phyloP scores from a whole-genome alignment of 2,797 vertebrate species.

The Betta splendens region DNA sequence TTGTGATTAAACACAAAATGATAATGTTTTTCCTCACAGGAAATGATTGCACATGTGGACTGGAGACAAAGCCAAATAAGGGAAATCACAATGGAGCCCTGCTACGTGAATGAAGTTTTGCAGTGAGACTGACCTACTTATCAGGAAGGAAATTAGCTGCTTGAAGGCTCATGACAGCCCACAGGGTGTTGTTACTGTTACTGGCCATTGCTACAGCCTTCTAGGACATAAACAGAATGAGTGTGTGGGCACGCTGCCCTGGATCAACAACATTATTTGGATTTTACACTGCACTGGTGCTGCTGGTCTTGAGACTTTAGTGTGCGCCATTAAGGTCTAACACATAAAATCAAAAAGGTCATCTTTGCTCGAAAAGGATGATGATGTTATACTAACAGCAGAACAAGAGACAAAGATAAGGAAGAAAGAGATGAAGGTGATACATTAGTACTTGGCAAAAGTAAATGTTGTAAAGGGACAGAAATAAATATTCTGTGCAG shows the following conservation, averaged over 20 bases:
- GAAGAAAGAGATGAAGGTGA: conserved; percentile 13
- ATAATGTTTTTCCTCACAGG: conserved; percentile 25
- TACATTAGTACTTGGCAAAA: conserved; percentile 13
- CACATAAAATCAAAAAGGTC: conserved; percentile 81
- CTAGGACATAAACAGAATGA: conserved; percentile 36
- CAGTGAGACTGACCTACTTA: conserved; percentile 10
- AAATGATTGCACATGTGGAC: conserved; percentile 32
- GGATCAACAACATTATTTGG: conserved; percentile 70
- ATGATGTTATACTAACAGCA: conserved; percentile 57
- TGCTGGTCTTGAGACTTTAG: conserved; percentile 76
- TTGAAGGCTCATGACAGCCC: conserved; percentile 4
- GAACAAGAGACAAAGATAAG: conserved; percentile 42
- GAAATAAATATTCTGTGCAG: background rate
- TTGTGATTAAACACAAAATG: conserved; percentile 30
- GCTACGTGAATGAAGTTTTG: conserved; percentile 8
- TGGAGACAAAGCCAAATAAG: conserved; percentile 17
- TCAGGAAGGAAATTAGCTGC: conserved; percentile 17
- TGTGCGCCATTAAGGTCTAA: conserved; percentile 68
- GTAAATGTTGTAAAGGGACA: conserved; percentile 3
- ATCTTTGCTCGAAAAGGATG: conserved; percentile 68
- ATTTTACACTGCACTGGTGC: conserved; percentile 59
- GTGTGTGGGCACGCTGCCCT: conserved; percentile 59
- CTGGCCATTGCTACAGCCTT: conserved; percentile 21
- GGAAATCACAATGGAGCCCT: background rate
- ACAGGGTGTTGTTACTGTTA: conserved; percentile 1